phyloP scores from a whole-genome alignment of 2,797 vertebrate species.

The Anguilla megastoma region DNA sequence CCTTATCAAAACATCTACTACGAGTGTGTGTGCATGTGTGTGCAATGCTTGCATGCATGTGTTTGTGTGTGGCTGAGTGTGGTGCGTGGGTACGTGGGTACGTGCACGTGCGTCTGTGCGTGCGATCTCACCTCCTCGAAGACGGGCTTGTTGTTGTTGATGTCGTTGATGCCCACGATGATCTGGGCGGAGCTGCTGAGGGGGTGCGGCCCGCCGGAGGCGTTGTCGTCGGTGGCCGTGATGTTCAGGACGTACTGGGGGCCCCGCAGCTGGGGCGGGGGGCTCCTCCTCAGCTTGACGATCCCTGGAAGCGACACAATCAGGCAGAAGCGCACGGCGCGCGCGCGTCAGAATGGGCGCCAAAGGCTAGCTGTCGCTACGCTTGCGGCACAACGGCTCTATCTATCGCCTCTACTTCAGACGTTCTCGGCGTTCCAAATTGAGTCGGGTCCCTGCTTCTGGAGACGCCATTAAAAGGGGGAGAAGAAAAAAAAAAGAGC shows the following conservation, averaged over 20 bases:
- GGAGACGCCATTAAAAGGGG: slow-evolving; percentile 9
- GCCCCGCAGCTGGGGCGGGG: slow-evolving; percentile 73
- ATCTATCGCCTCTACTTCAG: neutral
- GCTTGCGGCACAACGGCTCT: neutral
- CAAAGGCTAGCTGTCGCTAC: neutral
- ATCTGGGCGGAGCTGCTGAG: slow-evolving; percentile 86
- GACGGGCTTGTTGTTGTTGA: slow-evolving; percentile 89
- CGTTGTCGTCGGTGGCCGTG: slow-evolving; percentile 85
- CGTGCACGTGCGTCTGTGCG: neutral
- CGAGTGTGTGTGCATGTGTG: neutral
- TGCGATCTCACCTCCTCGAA: slow-evolving; percentile 76
- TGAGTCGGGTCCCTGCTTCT: slow-evolving; percentile 19
- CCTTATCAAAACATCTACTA: neutral
- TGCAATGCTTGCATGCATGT: neutral
- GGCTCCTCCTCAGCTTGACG: slow-evolving; percentile 80
- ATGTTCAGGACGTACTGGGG: slow-evolving; percentile 81
- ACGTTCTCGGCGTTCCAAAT: slow-evolving; percentile 4
- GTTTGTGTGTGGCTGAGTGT: neutral
- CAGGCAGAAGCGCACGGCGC: slow-evolving; percentile 27
- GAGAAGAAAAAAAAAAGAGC: neutral
- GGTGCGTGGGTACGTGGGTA: neutral
- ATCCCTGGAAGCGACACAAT: slow-evolving; percentile 71
- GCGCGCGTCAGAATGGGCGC: slow-evolving; percentile 18
- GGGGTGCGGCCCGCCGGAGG: slow-evolving; percentile 76
- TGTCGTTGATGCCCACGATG: slow-evolving; percentile 83